Evolutionary conservation across 2,888 invertebrate genomes (phyloP).

Genomic region (Eupithecia dodoneata): DNA sequence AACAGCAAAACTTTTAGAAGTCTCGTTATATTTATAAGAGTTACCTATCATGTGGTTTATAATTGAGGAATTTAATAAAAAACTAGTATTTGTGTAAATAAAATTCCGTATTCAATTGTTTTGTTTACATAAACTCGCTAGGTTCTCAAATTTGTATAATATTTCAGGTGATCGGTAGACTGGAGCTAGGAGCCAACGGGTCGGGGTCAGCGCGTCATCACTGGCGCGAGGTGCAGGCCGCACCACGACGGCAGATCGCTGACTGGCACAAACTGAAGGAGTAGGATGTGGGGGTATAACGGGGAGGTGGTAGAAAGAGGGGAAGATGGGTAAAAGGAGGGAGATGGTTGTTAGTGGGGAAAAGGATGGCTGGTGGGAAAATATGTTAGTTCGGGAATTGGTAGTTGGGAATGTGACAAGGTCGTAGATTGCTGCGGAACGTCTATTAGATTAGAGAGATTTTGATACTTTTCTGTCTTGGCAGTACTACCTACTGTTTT

Average conservation of each 20-base stretch:
- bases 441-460: background rate
- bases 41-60: too few relatives aligned
- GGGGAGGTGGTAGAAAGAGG: background rate
- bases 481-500: background rate
- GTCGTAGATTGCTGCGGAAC: background rate
- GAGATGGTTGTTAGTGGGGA: background rate
- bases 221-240: constrained; percentile 99
- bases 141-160: background rate
- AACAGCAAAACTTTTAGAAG: too few relatives aligned
- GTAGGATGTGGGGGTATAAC: constrained; percentile 72
- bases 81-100: too few relatives aligned
- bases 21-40: too few relatives aligned
- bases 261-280: constrained; percentile 99
- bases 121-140: background rate
- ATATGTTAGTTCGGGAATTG: background rate
- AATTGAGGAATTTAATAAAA: too few relatives aligned
- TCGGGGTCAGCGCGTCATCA: constrained; percentile 95
- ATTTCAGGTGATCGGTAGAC: constrained; percentile 94
- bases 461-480: background rate
- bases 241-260: constrained; percentile 98
- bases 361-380: background rate
- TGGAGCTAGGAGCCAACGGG: constrained; percentile 94
- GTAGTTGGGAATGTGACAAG: background rate
- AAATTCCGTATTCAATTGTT: background rate
- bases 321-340: too few relatives aligned